phyloP scores from a whole-genome alignment of 2,113 vertebrate species.

The Haemorhous mexicanus region DNA sequence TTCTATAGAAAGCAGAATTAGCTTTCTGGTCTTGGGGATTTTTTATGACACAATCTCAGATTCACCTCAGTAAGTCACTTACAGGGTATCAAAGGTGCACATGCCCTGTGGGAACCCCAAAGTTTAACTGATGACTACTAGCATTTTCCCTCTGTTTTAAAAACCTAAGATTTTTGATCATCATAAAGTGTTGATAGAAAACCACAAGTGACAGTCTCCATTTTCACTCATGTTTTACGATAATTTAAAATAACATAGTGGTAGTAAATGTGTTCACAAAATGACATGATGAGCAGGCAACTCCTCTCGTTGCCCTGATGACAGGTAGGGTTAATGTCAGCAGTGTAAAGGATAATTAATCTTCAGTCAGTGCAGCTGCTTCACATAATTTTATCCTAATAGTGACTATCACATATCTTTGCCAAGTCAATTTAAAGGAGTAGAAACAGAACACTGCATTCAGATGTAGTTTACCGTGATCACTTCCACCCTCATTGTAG shows the following conservation, averaged over 20 bases:
- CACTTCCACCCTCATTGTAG: not conserved
- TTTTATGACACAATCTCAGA: not conserved
- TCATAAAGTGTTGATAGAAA: not conserved
- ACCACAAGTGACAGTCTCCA: not conserved
- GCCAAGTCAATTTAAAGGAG: constrained; percentile 12
- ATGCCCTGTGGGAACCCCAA: not conserved
- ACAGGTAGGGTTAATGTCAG: constrained; percentile 47
- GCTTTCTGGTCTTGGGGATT: not conserved
- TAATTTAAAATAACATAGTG: not conserved
- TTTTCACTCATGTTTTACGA: not conserved
- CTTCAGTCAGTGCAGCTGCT: constrained; percentile 61
- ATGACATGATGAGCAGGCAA: not conserved
- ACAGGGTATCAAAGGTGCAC: not conserved
- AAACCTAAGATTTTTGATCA: not conserved
- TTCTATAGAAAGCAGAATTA: not conserved
- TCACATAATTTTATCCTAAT: constrained; percentile 61
- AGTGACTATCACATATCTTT: constrained; percentile 15
- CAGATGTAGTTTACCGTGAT: not conserved
- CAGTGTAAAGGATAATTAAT: constrained; percentile 56
- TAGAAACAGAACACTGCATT: not conserved
- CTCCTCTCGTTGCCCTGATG: not conserved
- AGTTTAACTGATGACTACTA: not conserved
- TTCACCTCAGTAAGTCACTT: not conserved
- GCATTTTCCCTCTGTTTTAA: not conserved
- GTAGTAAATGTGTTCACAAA: constrained; percentile 9